A percentile compares a stretch with the other conserved stretches of the same genome.
Conservation (phyloP, 2,888 invertebrate genomes). For the Lymantria monacha region DNA sequence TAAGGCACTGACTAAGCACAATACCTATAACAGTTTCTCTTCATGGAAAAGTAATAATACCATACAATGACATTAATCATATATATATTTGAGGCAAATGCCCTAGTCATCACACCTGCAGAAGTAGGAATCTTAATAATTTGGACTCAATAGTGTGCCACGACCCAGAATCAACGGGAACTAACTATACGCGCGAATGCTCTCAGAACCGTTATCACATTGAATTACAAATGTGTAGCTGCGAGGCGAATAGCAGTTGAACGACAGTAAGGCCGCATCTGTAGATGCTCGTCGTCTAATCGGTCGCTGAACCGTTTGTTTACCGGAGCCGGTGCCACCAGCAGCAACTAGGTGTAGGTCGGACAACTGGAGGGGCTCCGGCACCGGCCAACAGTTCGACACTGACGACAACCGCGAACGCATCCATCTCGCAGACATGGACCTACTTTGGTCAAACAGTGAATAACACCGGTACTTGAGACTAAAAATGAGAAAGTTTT, state of each 20-base stretch:
- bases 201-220: slow-evolving; percentile 72
- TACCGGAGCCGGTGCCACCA: slow-evolving; percentile 66
- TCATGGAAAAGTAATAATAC: neutral
- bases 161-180: slow-evolving; percentile 62
- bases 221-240: slow-evolving; percentile 71
- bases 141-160: slow-evolving; percentile 49
- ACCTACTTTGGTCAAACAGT: slow-evolving; percentile 44
- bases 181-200: slow-evolving; percentile 61
- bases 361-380: slow-evolving; percentile 58
- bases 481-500: slow-evolving; percentile 62
- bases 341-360: slow-evolving; percentile 71
- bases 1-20: slow-evolving; percentile 19
- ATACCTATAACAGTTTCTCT: slow-evolving; percentile 42
- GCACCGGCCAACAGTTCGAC: slow-evolving; percentile 55
- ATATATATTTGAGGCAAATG: neutral
- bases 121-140: slow-evolving; percentile 36
- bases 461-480: slow-evolving; percentile 44
- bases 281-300: slow-evolving; percentile 59
- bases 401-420: slow-evolving; percentile 61
- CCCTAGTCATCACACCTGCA: slow-evolving; percentile 31
- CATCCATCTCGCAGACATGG: slow-evolving; percentile 61
- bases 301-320: slow-evolving; percentile 81
- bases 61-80: neutral
- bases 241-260: slow-evolving; percentile 45
- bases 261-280: slow-evolving; percentile 47